phyloP scores from a whole-genome alignment of 2,113 vertebrate species.

The Pelobates fuscus region DNA sequence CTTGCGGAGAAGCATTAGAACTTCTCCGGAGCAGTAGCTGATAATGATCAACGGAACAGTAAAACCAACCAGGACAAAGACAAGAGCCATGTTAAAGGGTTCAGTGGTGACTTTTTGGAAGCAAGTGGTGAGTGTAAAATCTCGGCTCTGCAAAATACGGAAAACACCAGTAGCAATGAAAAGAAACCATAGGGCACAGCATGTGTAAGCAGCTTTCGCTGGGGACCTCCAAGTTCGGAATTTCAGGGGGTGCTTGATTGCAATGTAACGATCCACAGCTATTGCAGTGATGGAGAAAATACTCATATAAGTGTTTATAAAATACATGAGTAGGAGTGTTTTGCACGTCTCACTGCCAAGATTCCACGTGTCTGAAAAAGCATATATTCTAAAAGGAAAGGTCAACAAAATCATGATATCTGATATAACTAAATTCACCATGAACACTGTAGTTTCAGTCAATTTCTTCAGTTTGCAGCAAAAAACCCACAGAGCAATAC shows the following conservation, averaged over 20 bases:
- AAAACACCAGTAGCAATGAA: constrained; percentile 33
- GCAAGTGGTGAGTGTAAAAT: constrained; percentile 14
- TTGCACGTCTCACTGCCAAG: constrained; percentile 21
- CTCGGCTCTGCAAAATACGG: not conserved
- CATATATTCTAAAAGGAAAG: constrained; percentile 51
- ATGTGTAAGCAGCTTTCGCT: constrained; percentile 53
- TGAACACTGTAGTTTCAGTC: constrained; percentile 54
- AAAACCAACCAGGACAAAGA: constrained; percentile 49
- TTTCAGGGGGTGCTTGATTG: constrained; percentile 63
- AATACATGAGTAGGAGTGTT: constrained; percentile 55
- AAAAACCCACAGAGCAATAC: constrained; percentile 46
- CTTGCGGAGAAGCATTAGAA: constrained; percentile 41
- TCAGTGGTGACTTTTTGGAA: constrained; percentile 41
- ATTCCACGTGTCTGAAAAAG: constrained; percentile 19
- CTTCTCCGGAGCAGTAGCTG: constrained; percentile 43
- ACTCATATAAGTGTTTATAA: constrained; percentile 63
- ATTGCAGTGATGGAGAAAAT: constrained; percentile 56
- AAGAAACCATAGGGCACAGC: constrained; percentile 60
- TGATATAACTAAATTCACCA: constrained; percentile 52
- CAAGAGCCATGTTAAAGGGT: not conserved
- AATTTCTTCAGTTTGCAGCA: constrained; percentile 39
- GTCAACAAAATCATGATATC: constrained; percentile 48
- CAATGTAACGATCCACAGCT: constrained; percentile 60
- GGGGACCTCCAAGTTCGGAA: constrained; percentile 54
- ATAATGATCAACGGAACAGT: constrained; percentile 39